phyloP scores from a whole-genome alignment of 1,140 invertebrate species.

The Melitaea cinxia region DNA sequence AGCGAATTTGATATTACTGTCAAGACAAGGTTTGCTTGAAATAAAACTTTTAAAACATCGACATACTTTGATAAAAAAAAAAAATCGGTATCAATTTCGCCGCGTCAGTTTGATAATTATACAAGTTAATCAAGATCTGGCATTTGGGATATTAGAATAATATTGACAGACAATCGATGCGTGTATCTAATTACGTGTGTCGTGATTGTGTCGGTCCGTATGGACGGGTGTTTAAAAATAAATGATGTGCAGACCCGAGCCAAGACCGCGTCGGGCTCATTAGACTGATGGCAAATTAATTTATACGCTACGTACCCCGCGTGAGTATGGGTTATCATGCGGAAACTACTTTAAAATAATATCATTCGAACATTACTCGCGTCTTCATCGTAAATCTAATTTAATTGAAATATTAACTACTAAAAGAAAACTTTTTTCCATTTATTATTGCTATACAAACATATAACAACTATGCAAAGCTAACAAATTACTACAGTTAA shows the following conservation, averaged over 20 bases:
- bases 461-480: no score
- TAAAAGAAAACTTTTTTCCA: no score
- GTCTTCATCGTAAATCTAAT: neutral
- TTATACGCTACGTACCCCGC: slow-evolving; percentile 36
- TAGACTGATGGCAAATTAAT: slow-evolving; percentile 48
- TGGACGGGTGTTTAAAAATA: slow-evolving; percentile 57
- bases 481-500: no score
- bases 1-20: no score
- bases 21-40: no score
- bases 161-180: slow-evolving; percentile 25
- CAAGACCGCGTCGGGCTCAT: slow-evolving; percentile 50
- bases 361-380: neutral
- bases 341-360: neutral
- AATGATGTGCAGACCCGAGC: slow-evolving; percentile 53
- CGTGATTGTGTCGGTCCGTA: slow-evolving; percentile 28
- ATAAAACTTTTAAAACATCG: no score
- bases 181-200: slow-evolving; percentile 25
- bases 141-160: slow-evolving; percentile 3
- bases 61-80: no score
- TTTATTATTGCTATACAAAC: no score
- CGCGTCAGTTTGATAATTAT: no score
- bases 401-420: no score
- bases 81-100: no score
- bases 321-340: neutral
- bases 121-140: neutral